Conservation (phyloP, 2,888 invertebrate species). For the Euclidia mi region DNA sequence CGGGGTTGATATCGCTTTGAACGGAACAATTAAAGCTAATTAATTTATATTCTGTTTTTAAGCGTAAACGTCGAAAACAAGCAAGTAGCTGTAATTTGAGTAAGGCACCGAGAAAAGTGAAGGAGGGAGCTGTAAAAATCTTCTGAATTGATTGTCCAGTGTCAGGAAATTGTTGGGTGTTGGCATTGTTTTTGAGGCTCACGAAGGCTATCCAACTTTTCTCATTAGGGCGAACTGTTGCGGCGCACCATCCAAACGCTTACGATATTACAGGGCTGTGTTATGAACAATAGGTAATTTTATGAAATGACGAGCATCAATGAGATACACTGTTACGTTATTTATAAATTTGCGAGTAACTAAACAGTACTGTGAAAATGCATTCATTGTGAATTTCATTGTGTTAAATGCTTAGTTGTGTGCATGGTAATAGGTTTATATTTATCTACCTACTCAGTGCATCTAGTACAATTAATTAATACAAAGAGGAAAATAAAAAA, state of each 20-base stretch:
- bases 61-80: conserved; percentile 68
- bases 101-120: conserved; percentile 28
- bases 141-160: conserved; percentile 86
- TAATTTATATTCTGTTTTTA: conserved; percentile 71
- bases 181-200: conserved; percentile 80
- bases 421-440: not conserved
- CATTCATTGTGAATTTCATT: conserved; percentile 23
- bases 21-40: conserved; percentile 57
- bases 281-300: conserved; percentile 66
- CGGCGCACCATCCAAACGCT: conserved; percentile 72
- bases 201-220: conserved; percentile 84
- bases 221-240: conserved; percentile 86
- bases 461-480: too few species aligned
- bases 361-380: conserved; percentile 25
- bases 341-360: conserved; percentile 43
- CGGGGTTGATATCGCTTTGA: not conserved
- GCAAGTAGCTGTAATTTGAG: conserved; percentile 70
- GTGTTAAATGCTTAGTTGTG: not conserved
- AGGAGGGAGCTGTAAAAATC: conserved; percentile 72
- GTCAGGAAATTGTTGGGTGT: conserved; percentile 82
- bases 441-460: too few species aligned
- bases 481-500: too few species aligned
- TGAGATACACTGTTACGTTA: conserved; percentile 37
- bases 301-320: conserved; percentile 52
- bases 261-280: conserved; percentile 67